Percentiles rank a stretch among this genome's conserved stretches.
phyloP scores from a whole-genome alignment of 2,113 vertebrate genomes.

The Dissostichus mawsoni region DNA sequence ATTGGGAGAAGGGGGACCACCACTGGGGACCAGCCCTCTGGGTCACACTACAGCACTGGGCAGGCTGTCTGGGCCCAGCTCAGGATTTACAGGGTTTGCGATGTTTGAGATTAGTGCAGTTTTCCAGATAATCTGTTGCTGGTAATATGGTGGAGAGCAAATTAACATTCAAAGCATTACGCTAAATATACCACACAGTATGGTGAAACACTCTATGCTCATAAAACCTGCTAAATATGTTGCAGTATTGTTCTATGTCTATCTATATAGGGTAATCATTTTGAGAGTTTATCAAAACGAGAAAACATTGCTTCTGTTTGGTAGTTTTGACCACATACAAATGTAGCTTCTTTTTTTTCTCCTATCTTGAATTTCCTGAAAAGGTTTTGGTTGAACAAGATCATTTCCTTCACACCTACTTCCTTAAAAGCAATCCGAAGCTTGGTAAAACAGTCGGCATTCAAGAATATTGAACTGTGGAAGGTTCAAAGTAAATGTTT shows the following conservation, averaged over 20 bases:
- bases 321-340: background rate
- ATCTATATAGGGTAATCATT: background rate
- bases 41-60: conserved; percentile 67
- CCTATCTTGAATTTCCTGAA: background rate
- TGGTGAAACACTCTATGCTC: background rate
- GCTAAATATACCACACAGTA: background rate
- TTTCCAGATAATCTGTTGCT: conserved; percentile 50
- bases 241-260: background rate
- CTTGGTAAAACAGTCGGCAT: conserved; percentile 65
- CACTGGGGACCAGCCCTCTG: conserved; percentile 69
- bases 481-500: conserved; percentile 84
- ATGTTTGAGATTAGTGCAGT: conserved; percentile 53
- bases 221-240: background rate
- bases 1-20: conserved; percentile 72
- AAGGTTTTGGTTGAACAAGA: background rate
- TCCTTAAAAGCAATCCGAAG: conserved; percentile 37
- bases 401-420: conserved; percentile 21
- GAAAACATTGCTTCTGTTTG: background rate
- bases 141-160: conserved; percentile 26
- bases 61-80: conserved; percentile 53
- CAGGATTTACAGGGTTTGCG: conserved; percentile 44
- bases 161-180: conserved; percentile 44
- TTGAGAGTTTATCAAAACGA: background rate
- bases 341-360: background rate
- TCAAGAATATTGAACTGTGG: conserved; percentile 79